Evolutionary conservation across 2,113 vertebrate genomes (phyloP).

Genomic region (Sitta europaea): DNA sequence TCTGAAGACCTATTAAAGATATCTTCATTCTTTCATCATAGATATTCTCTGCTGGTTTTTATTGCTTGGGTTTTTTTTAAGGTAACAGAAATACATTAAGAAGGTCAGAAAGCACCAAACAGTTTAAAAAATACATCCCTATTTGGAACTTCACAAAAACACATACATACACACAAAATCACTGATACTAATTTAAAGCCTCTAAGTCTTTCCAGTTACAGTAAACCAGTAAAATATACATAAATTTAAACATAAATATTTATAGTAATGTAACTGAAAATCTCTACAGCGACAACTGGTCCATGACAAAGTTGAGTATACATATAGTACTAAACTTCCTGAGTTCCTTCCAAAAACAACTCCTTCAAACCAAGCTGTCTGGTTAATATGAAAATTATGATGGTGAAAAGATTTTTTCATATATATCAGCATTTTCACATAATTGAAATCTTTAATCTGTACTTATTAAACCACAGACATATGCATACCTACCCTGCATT

Average conservation of each 20-base stretch:
- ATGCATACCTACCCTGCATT: constrained; percentile 89
- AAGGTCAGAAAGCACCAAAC: not conserved
- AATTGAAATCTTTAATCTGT: not conserved
- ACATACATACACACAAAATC: not conserved
- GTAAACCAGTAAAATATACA: not conserved
- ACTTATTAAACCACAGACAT: not conserved
- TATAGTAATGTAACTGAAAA: not conserved
- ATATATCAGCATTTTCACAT: not conserved
- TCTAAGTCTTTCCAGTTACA: not conserved
- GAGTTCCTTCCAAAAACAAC: not conserved
- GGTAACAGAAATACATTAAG: not conserved
- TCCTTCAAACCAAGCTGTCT: not conserved
- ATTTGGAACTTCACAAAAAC: not conserved
- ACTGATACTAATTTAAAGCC: not conserved
- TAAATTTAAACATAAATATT: not conserved
- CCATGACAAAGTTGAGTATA: not conserved
- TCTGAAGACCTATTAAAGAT: not conserved
- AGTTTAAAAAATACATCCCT: not conserved
- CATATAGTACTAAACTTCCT: not conserved
- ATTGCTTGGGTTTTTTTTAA: not conserved
- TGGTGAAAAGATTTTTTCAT: not conserved
- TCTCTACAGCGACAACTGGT: not conserved
- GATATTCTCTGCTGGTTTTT: not conserved
- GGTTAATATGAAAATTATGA: not conserved
- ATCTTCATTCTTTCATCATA: not conserved